These are phyloP conservation scores for Mola mola DNA, from an alignment of 2,113 vertebrate species.

Conservation along the genomic window DNA sequence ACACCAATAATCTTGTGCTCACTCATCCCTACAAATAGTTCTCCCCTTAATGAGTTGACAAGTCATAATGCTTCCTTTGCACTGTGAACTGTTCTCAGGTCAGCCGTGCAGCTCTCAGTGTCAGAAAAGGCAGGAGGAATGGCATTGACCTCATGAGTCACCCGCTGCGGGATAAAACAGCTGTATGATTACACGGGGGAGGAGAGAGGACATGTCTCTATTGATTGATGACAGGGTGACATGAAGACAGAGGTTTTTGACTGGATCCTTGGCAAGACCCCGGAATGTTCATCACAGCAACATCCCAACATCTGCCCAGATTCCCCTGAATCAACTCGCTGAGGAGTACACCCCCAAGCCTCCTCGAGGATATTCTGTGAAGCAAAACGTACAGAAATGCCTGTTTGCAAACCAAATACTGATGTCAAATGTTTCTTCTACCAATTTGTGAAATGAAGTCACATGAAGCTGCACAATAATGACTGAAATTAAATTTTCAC, in stretches of 20 bases:
- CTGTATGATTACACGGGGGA: constrained; percentile 20
- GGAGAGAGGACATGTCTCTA: background rate
- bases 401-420: too few relatives aligned
- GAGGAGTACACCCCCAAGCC: background rate
- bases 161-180: constrained; percentile 7
- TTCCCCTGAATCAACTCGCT: background rate
- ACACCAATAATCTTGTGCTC: too few relatives aligned
- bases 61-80: background rate
- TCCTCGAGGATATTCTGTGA: too few relatives aligned
- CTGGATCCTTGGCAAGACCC: background rate
- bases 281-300: background rate
- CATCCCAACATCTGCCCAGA: background rate
- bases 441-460: too few relatives aligned
- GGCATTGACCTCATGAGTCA: constrained; percentile 37
- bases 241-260: constrained; percentile 18
- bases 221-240: constrained; percentile 26
- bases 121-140: background rate
- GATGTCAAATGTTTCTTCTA: too few relatives aligned
- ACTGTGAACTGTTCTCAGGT: constrained; percentile 11
- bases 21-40: too few relatives aligned
- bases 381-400: too few relatives aligned
- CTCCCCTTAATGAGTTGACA: too few relatives aligned
- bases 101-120: constrained; percentile 3
- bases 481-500: background rate
- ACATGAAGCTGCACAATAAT: too few relatives aligned